Evolutionary conservation across 2,113 vertebrate species (phyloP).

Genomic region (Rutilus rutilus): DNA sequence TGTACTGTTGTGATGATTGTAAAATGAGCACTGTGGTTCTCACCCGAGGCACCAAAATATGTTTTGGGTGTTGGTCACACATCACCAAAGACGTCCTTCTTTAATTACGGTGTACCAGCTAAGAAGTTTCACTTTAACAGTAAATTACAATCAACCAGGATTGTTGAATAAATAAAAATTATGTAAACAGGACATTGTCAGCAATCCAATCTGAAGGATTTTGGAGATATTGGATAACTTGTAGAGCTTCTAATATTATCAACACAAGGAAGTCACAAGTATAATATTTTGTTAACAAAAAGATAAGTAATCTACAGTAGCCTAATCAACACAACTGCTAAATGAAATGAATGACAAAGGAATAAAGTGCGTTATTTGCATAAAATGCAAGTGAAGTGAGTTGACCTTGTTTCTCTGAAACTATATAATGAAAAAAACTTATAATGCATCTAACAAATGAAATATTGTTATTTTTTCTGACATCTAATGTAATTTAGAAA

Average conservation of each 20-base stretch:
- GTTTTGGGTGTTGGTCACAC: not conserved
- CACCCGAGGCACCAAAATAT: not conserved
- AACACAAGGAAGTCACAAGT: not conserved
- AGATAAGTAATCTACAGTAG: too few species aligned
- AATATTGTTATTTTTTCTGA: too few species aligned
- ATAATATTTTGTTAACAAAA: too few species aligned
- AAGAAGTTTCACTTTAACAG: not conserved
- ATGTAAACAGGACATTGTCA: not conserved
- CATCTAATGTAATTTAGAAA: too few species aligned
- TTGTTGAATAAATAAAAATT: not conserved
- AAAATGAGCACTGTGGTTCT: not conserved
- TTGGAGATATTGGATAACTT: not conserved
- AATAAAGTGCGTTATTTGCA: too few species aligned
- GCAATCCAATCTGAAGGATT: not conserved
- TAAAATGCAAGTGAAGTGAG: too few species aligned
- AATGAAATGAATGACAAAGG: too few species aligned
- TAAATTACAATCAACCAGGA: not conserved
- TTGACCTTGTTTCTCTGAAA: too few species aligned
- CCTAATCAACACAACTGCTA: too few species aligned
- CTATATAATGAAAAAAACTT: too few species aligned
- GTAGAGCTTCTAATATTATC: not conserved
- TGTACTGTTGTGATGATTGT: not conserved
- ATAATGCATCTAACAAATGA: too few species aligned
- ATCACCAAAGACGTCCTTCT: not conserved
- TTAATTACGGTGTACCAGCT: not conserved